phyloP scores from a whole-genome alignment of 1,140 invertebrate species.

The Hetaerina americana region DNA sequence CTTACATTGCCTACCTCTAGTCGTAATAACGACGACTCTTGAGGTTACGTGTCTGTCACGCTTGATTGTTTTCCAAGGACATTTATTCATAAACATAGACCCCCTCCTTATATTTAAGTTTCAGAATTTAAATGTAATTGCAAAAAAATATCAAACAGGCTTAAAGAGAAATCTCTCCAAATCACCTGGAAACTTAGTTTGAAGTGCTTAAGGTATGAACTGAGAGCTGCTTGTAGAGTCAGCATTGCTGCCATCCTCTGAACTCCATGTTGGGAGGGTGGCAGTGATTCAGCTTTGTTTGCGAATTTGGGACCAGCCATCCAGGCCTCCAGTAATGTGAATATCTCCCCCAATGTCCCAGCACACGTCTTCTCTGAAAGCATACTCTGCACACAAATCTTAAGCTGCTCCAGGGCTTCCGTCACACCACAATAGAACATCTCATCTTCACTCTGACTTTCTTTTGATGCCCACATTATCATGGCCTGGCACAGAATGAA shows the following conservation, averaged over 20 bases:
- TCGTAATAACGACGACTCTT: no score
- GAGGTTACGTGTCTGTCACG: no score
- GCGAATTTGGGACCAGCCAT: conserved; percentile 40
- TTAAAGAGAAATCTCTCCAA: neutral
- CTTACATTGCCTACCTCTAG: no score
- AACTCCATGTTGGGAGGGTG: no score
- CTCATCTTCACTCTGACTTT: neutral
- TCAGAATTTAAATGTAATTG: neutral
- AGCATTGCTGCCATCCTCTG: conserved; percentile 48
- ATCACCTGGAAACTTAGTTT: conserved; percentile 46
- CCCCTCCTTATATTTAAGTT: no score
- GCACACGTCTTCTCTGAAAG: neutral
- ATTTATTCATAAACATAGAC: no score
- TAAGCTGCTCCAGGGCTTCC: conserved; percentile 52
- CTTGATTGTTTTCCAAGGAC: no score
- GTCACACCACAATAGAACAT: conserved; percentile 15
- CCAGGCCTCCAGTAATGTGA: conserved; percentile 57
- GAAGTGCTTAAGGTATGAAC: conserved; percentile 50
- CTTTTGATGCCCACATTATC: no score
- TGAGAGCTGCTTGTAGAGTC: conserved; percentile 44
- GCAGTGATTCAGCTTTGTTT: neutral
- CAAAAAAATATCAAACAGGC: neutral
- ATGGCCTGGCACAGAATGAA: no score
- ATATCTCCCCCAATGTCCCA: conserved; percentile 50
- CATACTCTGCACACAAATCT: conserved; percentile 36